These are phyloP conservation scores for Tribolium madens DNA, from an alignment of 1,140 invertebrate species.

Conservation along the genomic window DNA sequence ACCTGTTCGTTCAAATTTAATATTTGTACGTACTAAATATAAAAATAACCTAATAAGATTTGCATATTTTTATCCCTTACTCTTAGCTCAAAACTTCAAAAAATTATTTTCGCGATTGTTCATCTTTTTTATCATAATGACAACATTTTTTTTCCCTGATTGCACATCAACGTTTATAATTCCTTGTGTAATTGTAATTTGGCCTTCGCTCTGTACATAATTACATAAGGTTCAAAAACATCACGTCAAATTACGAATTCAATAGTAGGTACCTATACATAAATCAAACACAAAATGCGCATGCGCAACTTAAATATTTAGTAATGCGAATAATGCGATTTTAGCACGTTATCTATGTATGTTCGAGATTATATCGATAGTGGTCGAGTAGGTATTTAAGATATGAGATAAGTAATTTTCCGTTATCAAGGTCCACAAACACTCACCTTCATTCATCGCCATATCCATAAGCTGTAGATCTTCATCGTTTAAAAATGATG, in stretches of 20 bases:
- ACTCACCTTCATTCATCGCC: constrained; percentile 84
- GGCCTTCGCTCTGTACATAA: constrained; percentile 33
- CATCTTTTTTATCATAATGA: constrained; percentile 5
- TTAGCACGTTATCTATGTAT: constrained; percentile 5
- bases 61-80: constrained; percentile 38
- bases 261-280: constrained; percentile 17
- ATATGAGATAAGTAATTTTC: constrained; percentile 13
- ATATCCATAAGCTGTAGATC: constrained; percentile 91
- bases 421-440: constrained; percentile 23
- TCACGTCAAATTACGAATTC: constrained; percentile 29
- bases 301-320: background rate
- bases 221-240: constrained; percentile 38
- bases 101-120: constrained; percentile 3
- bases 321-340: too few species aligned
- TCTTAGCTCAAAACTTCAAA: background rate
- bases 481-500: constrained; percentile 88
- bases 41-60: constrained; percentile 39
- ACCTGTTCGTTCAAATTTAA: constrained; percentile 29
- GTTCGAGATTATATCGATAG: constrained; percentile 9
- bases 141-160: too few species aligned
- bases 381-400: background rate
- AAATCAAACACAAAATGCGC: background rate
- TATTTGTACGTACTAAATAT: constrained; percentile 35
- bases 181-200: constrained; percentile 11
- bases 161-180: too few species aligned